Percentiles rank a stretch among this genome's conserved stretches.
Evolutionary conservation across 2,888 invertebrate species (phyloP).

Genomic region (Lagria hirta): DNA sequence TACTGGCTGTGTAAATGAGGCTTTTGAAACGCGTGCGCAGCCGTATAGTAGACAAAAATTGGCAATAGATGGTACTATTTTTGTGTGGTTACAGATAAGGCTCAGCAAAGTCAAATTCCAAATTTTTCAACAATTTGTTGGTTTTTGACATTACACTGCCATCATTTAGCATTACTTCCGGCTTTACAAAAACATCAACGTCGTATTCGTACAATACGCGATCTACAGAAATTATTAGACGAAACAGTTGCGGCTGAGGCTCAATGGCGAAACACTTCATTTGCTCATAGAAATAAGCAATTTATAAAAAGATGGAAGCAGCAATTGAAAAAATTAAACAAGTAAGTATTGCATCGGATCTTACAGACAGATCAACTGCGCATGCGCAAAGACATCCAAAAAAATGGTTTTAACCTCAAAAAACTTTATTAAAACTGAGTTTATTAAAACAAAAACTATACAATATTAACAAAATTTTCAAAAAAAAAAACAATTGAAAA

Average conservation of each 20-base stretch:
- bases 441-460: no score
- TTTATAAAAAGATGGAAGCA: slow-evolving; percentile 84
- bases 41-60: background rate
- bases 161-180: slow-evolving; percentile 89
- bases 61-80: background rate
- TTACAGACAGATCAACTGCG: no score
- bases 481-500: no score
- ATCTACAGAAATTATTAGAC: slow-evolving; percentile 84
- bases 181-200: slow-evolving; percentile 83
- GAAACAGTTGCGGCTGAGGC: slow-evolving; percentile 80
- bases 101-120: slow-evolving; percentile 70
- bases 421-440: no score
- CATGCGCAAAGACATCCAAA: no score
- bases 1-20: no score
- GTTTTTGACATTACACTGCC: slow-evolving; percentile 93
- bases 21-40: background rate
- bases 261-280: slow-evolving; percentile 77
- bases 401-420: no score
- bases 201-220: slow-evolving; percentile 74
- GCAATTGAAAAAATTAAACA: slow-evolving; percentile 75
- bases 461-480: no score
- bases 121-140: slow-evolving; percentile 97
- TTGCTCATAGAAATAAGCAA: slow-evolving; percentile 77
- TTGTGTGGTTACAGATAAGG: slow-evolving; percentile 53
- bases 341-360: slow-evolving; percentile 51